These are phyloP conservation scores for Calonectris borealis DNA, from an alignment of 2,113 vertebrate species.

Conservation along the genomic window DNA sequence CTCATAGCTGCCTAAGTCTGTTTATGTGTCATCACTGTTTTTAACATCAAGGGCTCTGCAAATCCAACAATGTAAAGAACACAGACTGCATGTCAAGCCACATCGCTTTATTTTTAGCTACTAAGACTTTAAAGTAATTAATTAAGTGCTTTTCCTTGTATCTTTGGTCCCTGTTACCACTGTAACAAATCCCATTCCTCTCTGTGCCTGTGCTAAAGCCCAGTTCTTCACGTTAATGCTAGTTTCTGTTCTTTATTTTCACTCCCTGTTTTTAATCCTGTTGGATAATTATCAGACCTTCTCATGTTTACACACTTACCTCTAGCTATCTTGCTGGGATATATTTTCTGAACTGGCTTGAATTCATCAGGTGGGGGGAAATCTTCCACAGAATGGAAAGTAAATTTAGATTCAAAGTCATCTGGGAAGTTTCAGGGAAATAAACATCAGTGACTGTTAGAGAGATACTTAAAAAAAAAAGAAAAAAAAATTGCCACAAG, in stretches of 20 bases:
- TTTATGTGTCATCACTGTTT: not conserved
- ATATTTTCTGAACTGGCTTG: constrained; percentile 87
- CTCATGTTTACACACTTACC: constrained; percentile 73
- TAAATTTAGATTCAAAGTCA: constrained; percentile 98
- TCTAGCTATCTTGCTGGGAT: constrained; percentile 91
- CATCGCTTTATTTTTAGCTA: not conserved
- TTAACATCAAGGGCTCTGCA: not conserved
- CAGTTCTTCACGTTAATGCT: not conserved
- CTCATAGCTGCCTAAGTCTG: not conserved
- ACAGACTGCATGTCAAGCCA: not conserved
- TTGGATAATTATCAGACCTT: not conserved
- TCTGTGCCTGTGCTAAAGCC: not conserved
- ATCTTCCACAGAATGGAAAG: constrained; percentile 94
- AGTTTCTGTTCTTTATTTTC: not conserved
- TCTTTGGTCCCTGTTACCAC: not conserved
- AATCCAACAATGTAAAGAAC: not conserved
- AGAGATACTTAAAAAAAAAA: not conserved
- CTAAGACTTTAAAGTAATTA: not conserved
- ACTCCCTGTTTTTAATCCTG: not conserved
- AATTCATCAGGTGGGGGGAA: constrained; percentile 94
- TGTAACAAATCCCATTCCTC: not conserved
- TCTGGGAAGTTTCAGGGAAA: constrained; percentile 71
- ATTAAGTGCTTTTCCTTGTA: not conserved
- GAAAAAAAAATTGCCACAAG: not conserved
- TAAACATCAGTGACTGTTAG: not conserved